A percentile compares a stretch with the other conserved stretches of the same genome.
phyloP scores from a whole-genome alignment of 2,888 invertebrate genomes.

The Agrochola lota region DNA sequence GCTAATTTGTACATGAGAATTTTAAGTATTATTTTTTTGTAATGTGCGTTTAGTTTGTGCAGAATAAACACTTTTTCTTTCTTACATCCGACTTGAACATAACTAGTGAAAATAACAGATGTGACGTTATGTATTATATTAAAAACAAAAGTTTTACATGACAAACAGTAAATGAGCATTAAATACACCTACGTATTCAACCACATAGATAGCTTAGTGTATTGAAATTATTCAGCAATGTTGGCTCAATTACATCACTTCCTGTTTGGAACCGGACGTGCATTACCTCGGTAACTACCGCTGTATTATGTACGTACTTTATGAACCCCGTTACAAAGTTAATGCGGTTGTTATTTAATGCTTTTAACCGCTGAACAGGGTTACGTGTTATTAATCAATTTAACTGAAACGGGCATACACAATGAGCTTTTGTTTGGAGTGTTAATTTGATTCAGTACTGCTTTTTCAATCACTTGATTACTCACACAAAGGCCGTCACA shows the following conservation, averaged over 20 bases:
- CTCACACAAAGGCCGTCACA: too few species aligned
- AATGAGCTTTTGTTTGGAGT: too few species aligned
- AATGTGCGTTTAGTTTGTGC: too few species aligned
- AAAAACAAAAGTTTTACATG: background rate
- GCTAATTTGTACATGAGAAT: too few species aligned
- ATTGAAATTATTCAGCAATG: slow-evolving; percentile 59
- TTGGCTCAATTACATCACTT: slow-evolving; percentile 60
- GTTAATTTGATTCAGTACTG: too few species aligned
- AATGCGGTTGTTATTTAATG: slow-evolving; percentile 56
- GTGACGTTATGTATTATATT: too few species aligned
- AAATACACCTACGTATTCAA: background rate
- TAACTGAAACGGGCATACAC: background rate
- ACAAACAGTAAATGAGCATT: background rate
- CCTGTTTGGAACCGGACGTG: slow-evolving; percentile 59
- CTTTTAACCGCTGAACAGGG: slow-evolving; percentile 55
- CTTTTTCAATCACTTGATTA: too few species aligned
- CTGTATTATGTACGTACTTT: slow-evolving; percentile 58
- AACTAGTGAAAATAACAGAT: too few species aligned
- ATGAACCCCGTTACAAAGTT: slow-evolving; percentile 57
- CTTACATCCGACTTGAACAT: too few species aligned
- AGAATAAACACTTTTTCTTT: too few species aligned
- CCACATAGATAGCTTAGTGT: slow-evolving; percentile 6
- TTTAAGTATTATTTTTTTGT: too few species aligned
- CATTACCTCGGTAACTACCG: slow-evolving; percentile 62
- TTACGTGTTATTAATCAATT: slow-evolving; percentile 40